Evolutionary conservation across 1,140 invertebrate genomes (phyloP).

Genomic region (Drosophila biarmipes): DNA sequence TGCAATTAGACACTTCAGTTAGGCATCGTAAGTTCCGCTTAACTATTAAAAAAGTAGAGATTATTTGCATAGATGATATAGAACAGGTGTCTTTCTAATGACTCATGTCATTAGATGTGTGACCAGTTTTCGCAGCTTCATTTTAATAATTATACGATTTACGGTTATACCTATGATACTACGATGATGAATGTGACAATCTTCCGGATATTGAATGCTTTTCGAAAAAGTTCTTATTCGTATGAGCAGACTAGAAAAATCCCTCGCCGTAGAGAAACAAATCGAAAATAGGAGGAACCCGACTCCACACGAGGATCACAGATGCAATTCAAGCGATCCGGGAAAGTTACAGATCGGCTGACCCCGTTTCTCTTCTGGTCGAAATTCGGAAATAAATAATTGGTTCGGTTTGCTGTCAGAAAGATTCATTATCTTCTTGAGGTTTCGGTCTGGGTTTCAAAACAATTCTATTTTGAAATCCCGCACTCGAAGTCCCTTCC

Average conservation of each 20-base stretch:
- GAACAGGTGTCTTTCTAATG: conserved; percentile 4
- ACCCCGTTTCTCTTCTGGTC: background rate
- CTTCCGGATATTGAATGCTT: background rate
- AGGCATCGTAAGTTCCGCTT: conserved; percentile 1
- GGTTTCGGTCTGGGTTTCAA: conserved; percentile 9
- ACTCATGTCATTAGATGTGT: conserved; percentile 3
- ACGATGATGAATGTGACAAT: no score
- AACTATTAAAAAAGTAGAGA: background rate
- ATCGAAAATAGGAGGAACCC: background rate
- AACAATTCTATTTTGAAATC: conserved; percentile 9
- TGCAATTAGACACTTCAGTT: background rate
- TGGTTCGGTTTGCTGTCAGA: conserved; percentile 13
- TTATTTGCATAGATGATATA: conserved; percentile 1
- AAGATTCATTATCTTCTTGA: conserved; percentile 6
- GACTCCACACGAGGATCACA: background rate
- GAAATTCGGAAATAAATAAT: conserved; percentile 17
- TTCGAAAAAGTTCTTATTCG: background rate
- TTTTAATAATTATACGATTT: conserved; percentile 7
- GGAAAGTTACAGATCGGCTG: background rate
- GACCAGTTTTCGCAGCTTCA: conserved; percentile 15
- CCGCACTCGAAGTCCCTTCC: background rate
- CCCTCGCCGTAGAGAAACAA: background rate
- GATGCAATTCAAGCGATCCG: background rate
- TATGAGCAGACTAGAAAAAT: background rate
- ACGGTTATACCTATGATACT: background rate